Evolutionary conservation across 2,888 invertebrate species (phyloP).

Genomic region (Parnassius smintheus): DNA sequence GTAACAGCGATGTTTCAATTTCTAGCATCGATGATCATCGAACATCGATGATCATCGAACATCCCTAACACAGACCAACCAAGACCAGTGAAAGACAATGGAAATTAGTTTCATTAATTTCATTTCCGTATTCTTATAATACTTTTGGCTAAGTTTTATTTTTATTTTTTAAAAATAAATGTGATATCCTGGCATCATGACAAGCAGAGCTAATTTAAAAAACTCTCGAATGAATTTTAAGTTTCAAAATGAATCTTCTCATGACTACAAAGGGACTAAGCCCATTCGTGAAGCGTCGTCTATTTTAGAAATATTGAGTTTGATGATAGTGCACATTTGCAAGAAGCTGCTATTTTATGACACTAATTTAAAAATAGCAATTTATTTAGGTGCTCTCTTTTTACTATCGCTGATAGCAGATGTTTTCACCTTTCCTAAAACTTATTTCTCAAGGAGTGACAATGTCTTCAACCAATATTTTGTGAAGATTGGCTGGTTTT

Average conservation of each 20-base stretch:
- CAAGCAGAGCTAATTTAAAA: conserved; percentile 60
- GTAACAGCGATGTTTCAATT: too few relatives aligned
- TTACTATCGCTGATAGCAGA: conserved; percentile 92
- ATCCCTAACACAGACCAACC: too few relatives aligned
- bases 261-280: conserved; percentile 84
- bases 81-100: too few relatives aligned
- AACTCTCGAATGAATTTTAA: conserved; percentile 71
- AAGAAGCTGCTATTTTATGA: conserved; percentile 93
- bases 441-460: conserved; percentile 94
- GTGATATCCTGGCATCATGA: conserved; percentile 50
- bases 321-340: conserved; percentile 92
- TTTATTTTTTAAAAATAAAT: conserved; percentile 7
- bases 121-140: not conserved
- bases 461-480: conserved; percentile 96
- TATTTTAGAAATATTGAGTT: conserved; percentile 88
- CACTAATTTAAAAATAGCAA: conserved; percentile 90
- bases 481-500: conserved; percentile 98
- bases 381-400: conserved; percentile 92
- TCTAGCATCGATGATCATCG: too few relatives aligned
- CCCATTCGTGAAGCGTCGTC: conserved; percentile 92
- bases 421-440: conserved; percentile 89
- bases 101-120: too few relatives aligned
- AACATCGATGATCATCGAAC: too few relatives aligned
- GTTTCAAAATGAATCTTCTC: conserved; percentile 65
- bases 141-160: not conserved